Conservation (phyloP, 2,797 vertebrate genomes). For the Acomys russatus region DNA sequence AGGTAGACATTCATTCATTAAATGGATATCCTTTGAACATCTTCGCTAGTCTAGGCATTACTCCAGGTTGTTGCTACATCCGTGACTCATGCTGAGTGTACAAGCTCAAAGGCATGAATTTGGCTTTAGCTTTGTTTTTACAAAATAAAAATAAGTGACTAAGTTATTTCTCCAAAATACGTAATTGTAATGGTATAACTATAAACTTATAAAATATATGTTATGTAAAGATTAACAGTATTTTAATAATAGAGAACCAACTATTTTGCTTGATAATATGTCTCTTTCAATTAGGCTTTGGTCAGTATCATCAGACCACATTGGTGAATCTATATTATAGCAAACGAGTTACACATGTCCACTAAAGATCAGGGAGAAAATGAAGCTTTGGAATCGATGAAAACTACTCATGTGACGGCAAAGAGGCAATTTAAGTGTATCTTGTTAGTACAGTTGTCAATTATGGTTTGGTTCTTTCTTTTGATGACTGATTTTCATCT, state of each 20-base stretch:
- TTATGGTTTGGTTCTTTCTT: slow-evolving; percentile 47
- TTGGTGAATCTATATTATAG: background rate
- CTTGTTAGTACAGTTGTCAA: slow-evolving; percentile 73
- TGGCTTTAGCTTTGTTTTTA: background rate
- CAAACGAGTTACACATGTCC: background rate
- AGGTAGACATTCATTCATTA: background rate
- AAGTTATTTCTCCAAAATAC: background rate
- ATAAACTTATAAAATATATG: background rate
- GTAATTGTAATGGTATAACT: background rate
- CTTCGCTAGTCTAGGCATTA: background rate
- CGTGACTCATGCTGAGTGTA: background rate
- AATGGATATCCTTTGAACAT: background rate
- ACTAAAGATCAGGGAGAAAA: background rate
- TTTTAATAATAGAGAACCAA: background rate
- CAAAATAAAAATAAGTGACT: slow-evolving; percentile 2
- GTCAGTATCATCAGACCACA: background rate
- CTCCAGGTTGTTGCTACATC: background rate
- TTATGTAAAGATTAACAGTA: background rate
- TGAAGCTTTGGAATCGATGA: background rate
- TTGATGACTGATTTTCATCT: slow-evolving; percentile 51
- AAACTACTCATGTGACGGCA: background rate
- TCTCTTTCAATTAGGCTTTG: background rate
- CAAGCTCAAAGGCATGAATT: background rate
- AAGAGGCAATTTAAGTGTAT: slow-evolving; percentile 38
- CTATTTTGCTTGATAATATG: background rate